Evolutionary conservation across 2,797 vertebrate genomes (phyloP), one percentile per base, ranked within the genome.

Genomic region (Diplodus sargus): DNA sequence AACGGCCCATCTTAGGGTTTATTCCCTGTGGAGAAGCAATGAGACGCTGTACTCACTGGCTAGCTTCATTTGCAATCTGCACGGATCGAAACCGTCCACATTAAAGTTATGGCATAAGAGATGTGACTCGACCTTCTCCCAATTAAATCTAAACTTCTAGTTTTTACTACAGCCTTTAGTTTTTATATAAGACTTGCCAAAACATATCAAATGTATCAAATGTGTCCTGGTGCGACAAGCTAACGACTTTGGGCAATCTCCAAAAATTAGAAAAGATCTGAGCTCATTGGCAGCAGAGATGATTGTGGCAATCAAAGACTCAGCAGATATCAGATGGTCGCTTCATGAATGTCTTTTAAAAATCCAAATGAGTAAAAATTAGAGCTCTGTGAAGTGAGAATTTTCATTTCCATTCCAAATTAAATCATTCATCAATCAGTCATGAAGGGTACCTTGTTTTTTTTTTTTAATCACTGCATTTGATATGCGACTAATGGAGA

Each of bases 101-200:
- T 52, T 70, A 16, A 30, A 47, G 60, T 64, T 43, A 49, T 2
- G 52, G 49, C 14, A n/a, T 25, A 16, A 9, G 42, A 58, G n/a
- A 62, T 61, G 30, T 56, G 60, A 47, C n/a, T 54, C 23, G 17
- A 42, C 22, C 2, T 4, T 18, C n/a, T 11, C 6, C 34, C 39
- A 73, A 57, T 76, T 74, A 69, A 64, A 76, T 43, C 28, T 48
- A 15, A 52, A 53, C 62, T 66, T 84, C 53, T 81, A 65, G 74
- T 53, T 60, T 59, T 28, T 60, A 48, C 28, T 57, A 20, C 25
- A 69, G 58, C 49, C 34, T 68, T 48, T 2, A 47, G 61, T 52
- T 45, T 45, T 70, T 17, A 64, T 51, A 6, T 17, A 15, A 4
- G 1, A 43, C 45, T 39, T 67, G 51, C 61, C n/a, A 67, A 42